Base-by-base conservation (phyloP, 2,113 vertebrate species). In the Cebidichthys violaceus region DNA sequence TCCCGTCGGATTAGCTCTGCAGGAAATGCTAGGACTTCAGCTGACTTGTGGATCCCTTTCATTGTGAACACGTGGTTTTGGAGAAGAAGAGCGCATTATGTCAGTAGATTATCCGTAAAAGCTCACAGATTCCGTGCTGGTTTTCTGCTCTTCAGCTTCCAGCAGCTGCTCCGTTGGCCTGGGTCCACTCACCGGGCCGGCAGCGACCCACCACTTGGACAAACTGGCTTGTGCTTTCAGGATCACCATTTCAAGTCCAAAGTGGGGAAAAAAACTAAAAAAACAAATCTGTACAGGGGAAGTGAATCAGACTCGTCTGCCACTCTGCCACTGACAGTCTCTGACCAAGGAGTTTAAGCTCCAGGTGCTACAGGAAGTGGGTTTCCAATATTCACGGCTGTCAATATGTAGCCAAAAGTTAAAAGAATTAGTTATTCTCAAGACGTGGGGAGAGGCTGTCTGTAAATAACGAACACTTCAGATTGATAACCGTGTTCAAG, bases 111-210 rank as follows among this genome's bases (percentile, higher is more conserved):
- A 79, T 61, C 65, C 31, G 75, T 68, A 43, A 80, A 73, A 76
- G 22, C 68, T 52, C 62, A 77, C 86, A 88, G 89, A 86, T 85
- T 80, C 81, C 0, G 31, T 35, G 73, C 55, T 64, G 81, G 43
- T 65, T 61, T 54, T 84, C 27, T 71, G 80, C 84, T 82, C 45
- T 57, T 74, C 84, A n/a, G 68, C 81, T 77, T 59, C 70, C 70
- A 72, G 83, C 92, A 92, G 92, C 91, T 92, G 92, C 80, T 90
- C 41, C 15, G 27, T 84, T 92, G 92, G 91, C 89, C 10, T 22
- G 8, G 0, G 33, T 90, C 90, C 90, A 86, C 60, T 80, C 47
- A 8, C 27, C 47, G 14, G 57, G 79, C 81, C 37, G 37, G 50
- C 79, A 82, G 77, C 27, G 33, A 76, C 82, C 77, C 35, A 77